Percentiles rank a stretch among this genome's conserved stretches.
Evolutionary conservation across 1,140 invertebrate species (phyloP).

Genomic region (Teleopsis dalmanni): DNA sequence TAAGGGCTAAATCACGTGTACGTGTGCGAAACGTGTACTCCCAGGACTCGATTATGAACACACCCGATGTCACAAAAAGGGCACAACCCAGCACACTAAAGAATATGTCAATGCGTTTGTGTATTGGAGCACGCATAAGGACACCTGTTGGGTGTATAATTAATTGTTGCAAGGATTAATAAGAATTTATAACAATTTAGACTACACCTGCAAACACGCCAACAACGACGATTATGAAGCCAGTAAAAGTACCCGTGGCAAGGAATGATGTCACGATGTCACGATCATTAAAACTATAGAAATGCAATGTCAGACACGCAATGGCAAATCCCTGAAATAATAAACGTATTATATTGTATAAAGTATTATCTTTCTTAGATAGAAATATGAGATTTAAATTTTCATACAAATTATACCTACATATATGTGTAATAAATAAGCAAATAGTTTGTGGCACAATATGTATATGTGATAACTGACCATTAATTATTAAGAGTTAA

Average conservation of each 20-base stretch:
- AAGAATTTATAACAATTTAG: no score
- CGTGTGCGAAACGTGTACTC: slow-evolving; percentile 38
- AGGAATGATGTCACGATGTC: slow-evolving; percentile 41
- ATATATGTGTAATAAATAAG: no score
- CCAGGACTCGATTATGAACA: slow-evolving; percentile 55
- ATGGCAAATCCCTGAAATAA: slow-evolving; percentile 32
- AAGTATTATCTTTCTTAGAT: no score
- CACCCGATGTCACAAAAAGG: slow-evolving; percentile 61
- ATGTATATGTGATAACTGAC: no score
- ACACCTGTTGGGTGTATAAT: slow-evolving; percentile 41
- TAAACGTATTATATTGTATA: no score
- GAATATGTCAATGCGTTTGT: slow-evolving; percentile 63
- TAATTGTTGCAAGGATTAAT: background rate
- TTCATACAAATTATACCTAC: no score
- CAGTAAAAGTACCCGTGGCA: slow-evolving; percentile 40
- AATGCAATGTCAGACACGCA: slow-evolving; percentile 37
- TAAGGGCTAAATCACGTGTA: slow-evolving; percentile 53
- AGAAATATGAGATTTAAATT: no score
- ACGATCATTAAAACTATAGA: slow-evolving; percentile 42
- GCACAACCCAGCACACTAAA: slow-evolving; percentile 62
- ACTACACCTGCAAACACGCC: slow-evolving; percentile 40
- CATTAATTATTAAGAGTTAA: no score
- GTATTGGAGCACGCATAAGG: slow-evolving; percentile 55
- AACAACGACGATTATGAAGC: slow-evolving; percentile 36
- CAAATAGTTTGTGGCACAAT: no score